Conservation (phyloP, 2,113 vertebrate genomes). For the Petromus typicus region DNA sequence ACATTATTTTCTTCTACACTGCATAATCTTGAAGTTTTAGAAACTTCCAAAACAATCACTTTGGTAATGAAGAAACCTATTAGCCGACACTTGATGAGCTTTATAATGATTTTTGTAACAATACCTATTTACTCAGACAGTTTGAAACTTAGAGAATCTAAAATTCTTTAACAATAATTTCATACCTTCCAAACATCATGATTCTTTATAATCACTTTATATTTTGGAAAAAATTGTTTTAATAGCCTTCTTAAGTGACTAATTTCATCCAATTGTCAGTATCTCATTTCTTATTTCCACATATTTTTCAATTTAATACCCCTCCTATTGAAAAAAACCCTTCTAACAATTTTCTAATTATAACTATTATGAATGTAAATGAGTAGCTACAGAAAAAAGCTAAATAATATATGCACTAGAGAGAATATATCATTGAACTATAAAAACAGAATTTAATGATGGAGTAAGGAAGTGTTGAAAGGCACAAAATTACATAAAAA, state of each 20-base stretch:
- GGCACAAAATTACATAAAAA: constrained; percentile 68
- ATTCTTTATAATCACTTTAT: constrained; percentile 41
- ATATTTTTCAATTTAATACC: constrained; percentile 45
- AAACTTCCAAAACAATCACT: constrained; percentile 43
- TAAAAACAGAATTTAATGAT: constrained; percentile 69
- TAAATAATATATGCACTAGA: constrained; percentile 55
- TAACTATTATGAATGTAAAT: constrained; percentile 72
- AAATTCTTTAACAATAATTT: constrained; percentile 54
- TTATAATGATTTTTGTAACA: neutral
- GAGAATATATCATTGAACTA: constrained; percentile 47
- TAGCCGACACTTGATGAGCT: constrained; percentile 5
- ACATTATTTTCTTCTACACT: neutral
- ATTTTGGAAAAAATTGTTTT: constrained; percentile 48
- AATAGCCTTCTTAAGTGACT: constrained; percentile 26
- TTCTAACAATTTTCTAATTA: constrained; percentile 70
- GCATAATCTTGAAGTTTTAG: constrained; percentile 25
- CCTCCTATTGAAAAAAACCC: constrained; percentile 26
- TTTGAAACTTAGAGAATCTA: constrained; percentile 25
- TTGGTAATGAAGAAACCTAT: neutral
- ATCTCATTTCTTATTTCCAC: constrained; percentile 54
- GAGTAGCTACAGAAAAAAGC: constrained; percentile 57
- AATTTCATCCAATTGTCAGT: constrained; percentile 57
- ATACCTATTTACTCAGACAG: constrained; percentile 10
- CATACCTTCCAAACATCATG: neutral
- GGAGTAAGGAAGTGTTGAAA: constrained; percentile 65